Evolutionary conservation across 2,888 invertebrate genomes (phyloP).

Genomic region (Calameuta filiformis): DNA sequence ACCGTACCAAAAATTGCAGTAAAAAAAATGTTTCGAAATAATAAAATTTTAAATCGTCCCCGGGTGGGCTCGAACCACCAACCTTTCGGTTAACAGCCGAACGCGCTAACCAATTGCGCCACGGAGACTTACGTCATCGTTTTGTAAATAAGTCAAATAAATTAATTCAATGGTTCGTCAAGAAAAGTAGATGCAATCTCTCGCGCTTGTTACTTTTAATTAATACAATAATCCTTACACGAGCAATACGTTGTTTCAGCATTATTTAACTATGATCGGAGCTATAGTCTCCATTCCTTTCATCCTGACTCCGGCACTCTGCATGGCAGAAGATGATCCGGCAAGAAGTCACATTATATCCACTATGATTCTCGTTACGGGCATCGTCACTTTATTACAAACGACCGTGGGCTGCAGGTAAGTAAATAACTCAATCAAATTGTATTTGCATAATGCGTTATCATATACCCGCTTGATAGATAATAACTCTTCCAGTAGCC

Average conservation of each 20-base stretch:
- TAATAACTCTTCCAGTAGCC: neutral
- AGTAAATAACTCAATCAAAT: neutral
- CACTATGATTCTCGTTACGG: constrained; percentile 85
- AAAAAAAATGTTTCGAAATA: too few species aligned
- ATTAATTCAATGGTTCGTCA: constrained; percentile 1
- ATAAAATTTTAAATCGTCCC: constrained; percentile 71
- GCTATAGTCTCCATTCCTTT: constrained; percentile 86
- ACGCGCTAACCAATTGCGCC: constrained; percentile 95
- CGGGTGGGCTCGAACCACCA: constrained; percentile 95
- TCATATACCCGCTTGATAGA: neutral
- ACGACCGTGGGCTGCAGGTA: constrained; percentile 78
- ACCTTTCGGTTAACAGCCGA: constrained; percentile 97
- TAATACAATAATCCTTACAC: too few species aligned
- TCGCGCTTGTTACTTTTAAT: too few species aligned
- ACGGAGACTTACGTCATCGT: constrained; percentile 71
- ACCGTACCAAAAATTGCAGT: too few species aligned
- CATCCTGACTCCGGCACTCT: constrained; percentile 82
- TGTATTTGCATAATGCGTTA: neutral
- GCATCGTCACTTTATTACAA: constrained; percentile 81
- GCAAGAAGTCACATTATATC: constrained; percentile 81
- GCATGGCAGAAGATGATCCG: constrained; percentile 81
- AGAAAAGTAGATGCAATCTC: neutral
- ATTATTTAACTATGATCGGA: constrained; percentile 87
- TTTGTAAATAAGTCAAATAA: neutral
- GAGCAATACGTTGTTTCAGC: constrained; percentile 66